Evolutionary conservation across 1,140 invertebrate species (phyloP).

Genomic region (Bombus vancouverensis): DNA sequence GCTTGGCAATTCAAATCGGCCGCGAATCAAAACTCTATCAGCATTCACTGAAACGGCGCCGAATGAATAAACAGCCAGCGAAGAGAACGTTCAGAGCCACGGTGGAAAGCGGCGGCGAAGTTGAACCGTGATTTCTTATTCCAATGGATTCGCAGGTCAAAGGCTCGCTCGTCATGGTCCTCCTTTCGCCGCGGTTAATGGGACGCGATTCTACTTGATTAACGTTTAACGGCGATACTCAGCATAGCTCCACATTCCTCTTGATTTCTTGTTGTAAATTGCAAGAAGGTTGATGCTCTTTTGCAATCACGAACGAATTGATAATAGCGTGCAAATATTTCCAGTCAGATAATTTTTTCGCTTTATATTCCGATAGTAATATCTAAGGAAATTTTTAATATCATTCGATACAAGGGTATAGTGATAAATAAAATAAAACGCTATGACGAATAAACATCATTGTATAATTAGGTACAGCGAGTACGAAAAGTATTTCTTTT

Average conservation of each 20-base stretch:
- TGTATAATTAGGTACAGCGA: no score
- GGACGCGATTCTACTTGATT: slow-evolving; percentile 28
- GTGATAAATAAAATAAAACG: no score
- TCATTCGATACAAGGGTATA: no score
- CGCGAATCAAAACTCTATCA: slow-evolving; percentile 34
- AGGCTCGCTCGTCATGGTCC: background rate
- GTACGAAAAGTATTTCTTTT: background rate
- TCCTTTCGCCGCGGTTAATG: slow-evolving; percentile 8
- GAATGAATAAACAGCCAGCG: slow-evolving; percentile 24
- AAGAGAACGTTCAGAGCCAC: background rate
- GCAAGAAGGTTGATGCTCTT: background rate
- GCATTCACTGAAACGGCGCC: slow-evolving; percentile 25
- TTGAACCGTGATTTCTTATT: slow-evolving; percentile 25
- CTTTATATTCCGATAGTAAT: background rate
- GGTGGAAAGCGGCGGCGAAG: background rate
- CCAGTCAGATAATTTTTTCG: background rate
- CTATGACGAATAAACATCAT: no score
- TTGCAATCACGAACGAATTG: background rate
- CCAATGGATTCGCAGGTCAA: slow-evolving; percentile 28
- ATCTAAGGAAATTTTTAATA: background rate
- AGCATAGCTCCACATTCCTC: background rate
- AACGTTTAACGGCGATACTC: slow-evolving; percentile 15
- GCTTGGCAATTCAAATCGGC: slow-evolving; percentile 41
- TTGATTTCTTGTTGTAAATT: slow-evolving; percentile 14
- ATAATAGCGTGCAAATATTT: background rate